Conservation (phyloP, 1,140 invertebrate genomes). For the Lucilia sericata region DNA sequence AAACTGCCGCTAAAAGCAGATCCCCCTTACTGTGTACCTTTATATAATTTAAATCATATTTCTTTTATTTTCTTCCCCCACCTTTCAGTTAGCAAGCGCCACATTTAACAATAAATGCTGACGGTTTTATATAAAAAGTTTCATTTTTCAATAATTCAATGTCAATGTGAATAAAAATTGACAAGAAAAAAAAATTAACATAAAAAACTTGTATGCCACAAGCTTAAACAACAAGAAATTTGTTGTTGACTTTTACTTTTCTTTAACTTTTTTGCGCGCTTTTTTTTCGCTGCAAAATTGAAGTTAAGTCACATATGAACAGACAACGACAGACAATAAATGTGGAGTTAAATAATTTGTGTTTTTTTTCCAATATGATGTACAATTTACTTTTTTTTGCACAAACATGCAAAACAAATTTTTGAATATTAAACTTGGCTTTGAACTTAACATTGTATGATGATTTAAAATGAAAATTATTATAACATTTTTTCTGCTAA, state of each 20-base stretch:
- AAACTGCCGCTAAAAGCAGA: too few species aligned
- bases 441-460: slow-evolving; percentile 32
- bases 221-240: not conserved
- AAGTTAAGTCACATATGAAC: not conserved
- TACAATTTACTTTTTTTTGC: not conserved
- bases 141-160: slow-evolving; percentile 8
- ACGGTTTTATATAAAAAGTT: not conserved
- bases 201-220: slow-evolving; percentile 11
- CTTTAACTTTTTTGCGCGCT: not conserved
- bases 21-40: too few species aligned
- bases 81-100: not conserved
- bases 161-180: not conserved
- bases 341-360: not conserved
- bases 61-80: too few species aligned
- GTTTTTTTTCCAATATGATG: not conserved
- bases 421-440: slow-evolving; percentile 33
- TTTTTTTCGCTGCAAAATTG: not conserved
- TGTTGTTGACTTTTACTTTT: slow-evolving; percentile 20
- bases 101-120: not conserved
- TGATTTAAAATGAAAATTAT: too few species aligned
- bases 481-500: too few species aligned
- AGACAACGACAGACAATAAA: slow-evolving; percentile 4
- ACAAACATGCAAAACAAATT: not conserved
- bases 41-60: too few species aligned
- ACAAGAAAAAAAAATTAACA: not conserved